phyloP scores from a whole-genome alignment of 2,797 vertebrate genomes.

The Microhierax caerulescens region DNA sequence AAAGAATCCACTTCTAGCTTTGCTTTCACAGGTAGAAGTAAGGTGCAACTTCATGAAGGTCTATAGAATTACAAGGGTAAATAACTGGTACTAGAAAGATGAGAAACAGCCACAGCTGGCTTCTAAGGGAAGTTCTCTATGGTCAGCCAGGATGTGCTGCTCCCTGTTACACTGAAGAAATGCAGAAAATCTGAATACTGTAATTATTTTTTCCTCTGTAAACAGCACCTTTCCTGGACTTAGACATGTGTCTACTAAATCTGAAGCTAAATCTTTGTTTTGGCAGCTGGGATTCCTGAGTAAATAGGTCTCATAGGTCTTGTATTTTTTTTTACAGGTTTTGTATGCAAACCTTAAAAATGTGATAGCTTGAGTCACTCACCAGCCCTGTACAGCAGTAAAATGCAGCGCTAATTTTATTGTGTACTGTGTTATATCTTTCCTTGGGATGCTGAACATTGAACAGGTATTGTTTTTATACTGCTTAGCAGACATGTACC shows the following conservation, averaged over 20 bases:
- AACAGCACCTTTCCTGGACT: not conserved
- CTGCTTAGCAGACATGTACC: not conserved
- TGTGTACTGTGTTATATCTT: not conserved
- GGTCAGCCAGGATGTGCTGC: not conserved
- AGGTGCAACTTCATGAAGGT: not conserved
- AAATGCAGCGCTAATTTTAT: not conserved
- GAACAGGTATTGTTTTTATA: not conserved
- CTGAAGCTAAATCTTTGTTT: not conserved
- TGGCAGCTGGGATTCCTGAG: not conserved
- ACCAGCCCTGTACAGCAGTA: not conserved
- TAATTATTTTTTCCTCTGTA: not conserved
- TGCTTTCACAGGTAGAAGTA: not conserved
- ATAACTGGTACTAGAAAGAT: not conserved
- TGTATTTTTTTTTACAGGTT: not conserved
- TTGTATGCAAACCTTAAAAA: not conserved
- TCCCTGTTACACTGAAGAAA: not conserved
- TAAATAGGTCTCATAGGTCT: not conserved
- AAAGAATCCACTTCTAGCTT: not conserved
- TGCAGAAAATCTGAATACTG: not conserved
- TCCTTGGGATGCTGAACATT: not conserved
- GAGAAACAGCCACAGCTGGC: not conserved
- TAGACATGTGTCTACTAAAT: not conserved
- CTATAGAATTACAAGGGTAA: not conserved
- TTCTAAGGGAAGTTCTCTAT: not conserved
- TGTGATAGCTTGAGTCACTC: not conserved